These are phyloP conservation scores for Ciconia boyciana DNA, from an alignment of 2,113 vertebrate genomes.

Conservation along the genomic window DNA sequence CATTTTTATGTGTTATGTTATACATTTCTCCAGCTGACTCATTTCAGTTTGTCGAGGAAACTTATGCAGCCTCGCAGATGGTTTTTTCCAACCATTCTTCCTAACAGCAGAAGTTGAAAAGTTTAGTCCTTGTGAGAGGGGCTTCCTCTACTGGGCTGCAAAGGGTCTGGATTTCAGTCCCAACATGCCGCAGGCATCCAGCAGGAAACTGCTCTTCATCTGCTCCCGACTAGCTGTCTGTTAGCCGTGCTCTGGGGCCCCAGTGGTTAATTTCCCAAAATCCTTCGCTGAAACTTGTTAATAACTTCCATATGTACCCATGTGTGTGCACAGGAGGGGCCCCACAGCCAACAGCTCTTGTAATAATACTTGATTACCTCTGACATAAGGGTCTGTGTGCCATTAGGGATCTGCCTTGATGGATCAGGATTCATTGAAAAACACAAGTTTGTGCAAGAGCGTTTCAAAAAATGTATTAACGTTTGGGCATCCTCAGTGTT, in stretches of 20 bases:
- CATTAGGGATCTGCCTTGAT: not conserved
- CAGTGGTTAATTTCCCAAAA: conserved; percentile 57
- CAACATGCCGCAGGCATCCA: not conserved
- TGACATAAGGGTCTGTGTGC: conserved; percentile 31
- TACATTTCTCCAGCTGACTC: not conserved
- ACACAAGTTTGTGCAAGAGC: not conserved
- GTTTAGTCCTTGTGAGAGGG: not conserved
- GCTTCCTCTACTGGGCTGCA: not conserved
- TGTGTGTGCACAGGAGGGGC: conserved; percentile 46
- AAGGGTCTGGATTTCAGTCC: not conserved
- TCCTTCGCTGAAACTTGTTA: conserved; percentile 20
- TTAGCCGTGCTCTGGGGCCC: not conserved
- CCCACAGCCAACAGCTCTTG: conserved; percentile 34
- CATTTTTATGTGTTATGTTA: conserved; percentile 38
- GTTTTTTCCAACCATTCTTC: not conserved
- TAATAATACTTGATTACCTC: conserved; percentile 48
- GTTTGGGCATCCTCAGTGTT: not conserved
- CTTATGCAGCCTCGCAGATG: not conserved
- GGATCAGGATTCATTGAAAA: not conserved
- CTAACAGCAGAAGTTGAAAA: conserved; percentile 27
- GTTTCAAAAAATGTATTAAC: not conserved
- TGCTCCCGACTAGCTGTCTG: not conserved
- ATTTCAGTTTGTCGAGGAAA: conserved; percentile 21
- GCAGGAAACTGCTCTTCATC: conserved; percentile 8
- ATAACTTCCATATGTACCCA: conserved; percentile 50